Percentiles rank a stretch among this genome's conserved stretches.
phyloP scores from a whole-genome alignment of 2,797 vertebrate species.

The Artibeus jamaicensis region DNA sequence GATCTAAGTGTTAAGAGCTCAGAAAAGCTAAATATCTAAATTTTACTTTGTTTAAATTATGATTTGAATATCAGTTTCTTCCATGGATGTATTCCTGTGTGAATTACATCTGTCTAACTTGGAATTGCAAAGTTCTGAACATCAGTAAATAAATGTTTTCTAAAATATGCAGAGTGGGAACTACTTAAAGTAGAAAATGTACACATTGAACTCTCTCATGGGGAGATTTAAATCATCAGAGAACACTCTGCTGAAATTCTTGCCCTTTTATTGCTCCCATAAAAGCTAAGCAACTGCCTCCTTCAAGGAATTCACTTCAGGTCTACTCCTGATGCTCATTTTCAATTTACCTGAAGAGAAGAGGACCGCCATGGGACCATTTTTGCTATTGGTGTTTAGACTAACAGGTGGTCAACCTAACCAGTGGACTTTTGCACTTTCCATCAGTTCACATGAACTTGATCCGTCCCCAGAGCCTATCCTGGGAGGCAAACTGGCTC shows the following conservation, averaged over 20 bases:
- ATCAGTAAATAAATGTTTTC: not conserved
- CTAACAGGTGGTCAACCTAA: not conserved
- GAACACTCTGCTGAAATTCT: not conserved
- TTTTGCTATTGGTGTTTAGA: not conserved
- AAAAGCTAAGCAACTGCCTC: not conserved
- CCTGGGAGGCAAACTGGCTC: not conserved
- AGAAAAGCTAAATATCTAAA: not conserved
- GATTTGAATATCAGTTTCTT: not conserved
- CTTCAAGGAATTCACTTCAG: not conserved
- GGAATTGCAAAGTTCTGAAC: not conserved
- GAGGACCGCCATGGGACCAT: not conserved
- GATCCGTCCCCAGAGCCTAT: not conserved
- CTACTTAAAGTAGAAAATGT: not conserved
- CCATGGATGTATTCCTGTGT: not conserved
- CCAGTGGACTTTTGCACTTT: not conserved
- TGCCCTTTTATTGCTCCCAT: not conserved
- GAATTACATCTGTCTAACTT: not conserved
- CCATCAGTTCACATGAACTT: not conserved
- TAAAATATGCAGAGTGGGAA: not conserved
- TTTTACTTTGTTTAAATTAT: not conserved
- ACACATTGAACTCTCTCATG: not conserved
- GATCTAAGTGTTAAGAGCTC: not conserved
- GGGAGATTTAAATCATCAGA: not conserved
- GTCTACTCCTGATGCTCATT: not conserved
- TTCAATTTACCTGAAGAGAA: not conserved